Evolutionary conservation across 2,888 invertebrate genomes (phyloP).

Genomic region (Folsomia manolachei): DNA sequence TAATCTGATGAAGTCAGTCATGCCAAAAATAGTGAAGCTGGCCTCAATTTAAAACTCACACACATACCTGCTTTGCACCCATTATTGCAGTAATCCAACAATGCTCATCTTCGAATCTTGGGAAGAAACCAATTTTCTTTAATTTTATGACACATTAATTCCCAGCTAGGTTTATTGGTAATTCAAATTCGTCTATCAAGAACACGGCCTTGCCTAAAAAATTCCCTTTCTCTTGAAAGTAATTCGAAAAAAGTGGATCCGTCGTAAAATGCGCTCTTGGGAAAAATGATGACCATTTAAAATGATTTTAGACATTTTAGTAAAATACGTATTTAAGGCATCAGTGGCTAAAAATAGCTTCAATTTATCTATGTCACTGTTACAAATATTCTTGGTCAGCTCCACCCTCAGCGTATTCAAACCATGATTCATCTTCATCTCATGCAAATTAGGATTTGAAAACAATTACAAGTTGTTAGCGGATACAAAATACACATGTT

Average conservation of each 20-base stretch:
- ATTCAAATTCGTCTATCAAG: no score
- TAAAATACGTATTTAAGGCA: background rate
- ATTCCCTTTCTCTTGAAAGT: background rate
- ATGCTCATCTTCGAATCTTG: background rate
- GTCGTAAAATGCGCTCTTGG: no score
- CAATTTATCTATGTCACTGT: background rate
- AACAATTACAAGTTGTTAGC: background rate
- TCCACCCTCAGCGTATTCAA: no score
- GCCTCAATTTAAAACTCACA: background rate
- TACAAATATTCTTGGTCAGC: no score
- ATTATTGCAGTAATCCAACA: no score
- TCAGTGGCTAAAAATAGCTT: background rate
- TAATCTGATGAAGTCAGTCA: background rate
- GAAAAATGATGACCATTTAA: no score
- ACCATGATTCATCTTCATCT: background rate
- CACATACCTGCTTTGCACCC: background rate
- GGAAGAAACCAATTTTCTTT: background rate
- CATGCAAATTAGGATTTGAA: background rate
- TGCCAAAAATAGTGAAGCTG: background rate
- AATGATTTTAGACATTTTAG: background rate
- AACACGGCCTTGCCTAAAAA: no score
- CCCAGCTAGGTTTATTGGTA: background rate
- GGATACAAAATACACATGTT: no score
- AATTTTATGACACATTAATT: background rate
- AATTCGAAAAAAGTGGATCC: no score